phyloP scores from a whole-genome alignment of 1,140 invertebrate genomes.

The Drosophila repleta region DNA sequence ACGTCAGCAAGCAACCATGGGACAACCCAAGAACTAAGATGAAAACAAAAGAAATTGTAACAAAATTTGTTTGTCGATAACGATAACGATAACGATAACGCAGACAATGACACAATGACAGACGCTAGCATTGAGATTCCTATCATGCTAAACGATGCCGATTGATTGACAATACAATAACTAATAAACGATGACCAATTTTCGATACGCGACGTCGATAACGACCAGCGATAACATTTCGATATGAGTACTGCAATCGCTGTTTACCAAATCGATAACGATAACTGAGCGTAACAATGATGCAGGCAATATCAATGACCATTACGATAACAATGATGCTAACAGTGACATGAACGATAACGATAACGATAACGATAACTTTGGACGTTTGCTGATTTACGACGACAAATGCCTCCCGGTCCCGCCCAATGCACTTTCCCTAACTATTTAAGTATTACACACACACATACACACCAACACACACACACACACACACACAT shows the following conservation, averaged over 20 bases:
- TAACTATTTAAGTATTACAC: constrained; percentile 51
- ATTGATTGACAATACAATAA: neutral
- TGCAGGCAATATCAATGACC: no score
- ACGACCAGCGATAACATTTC: neutral
- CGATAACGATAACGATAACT: constrained; percentile 11
- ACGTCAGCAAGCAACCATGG: no score
- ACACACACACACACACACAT: constrained; percentile 28
- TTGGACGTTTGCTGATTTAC: neutral
- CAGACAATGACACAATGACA: neutral
- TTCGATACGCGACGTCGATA: neutral
- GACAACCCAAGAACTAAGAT: no score
- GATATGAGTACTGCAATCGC: no score
- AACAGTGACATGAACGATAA: neutral
- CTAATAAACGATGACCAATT: constrained; percentile 1
- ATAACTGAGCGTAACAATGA: neutral
- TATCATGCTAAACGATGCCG: no score
- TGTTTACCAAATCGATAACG: no score
- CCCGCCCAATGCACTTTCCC: constrained; percentile 26
- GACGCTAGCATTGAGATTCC: no score
- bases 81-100: neutral
- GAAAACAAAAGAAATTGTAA: no score
- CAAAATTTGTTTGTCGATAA: no score
- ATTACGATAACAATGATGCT: no score
- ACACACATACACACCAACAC: constrained; percentile 20
- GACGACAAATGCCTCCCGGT: constrained; percentile 20